Base-by-base conservation (phyloP, 2,888 invertebrate genomes). In the Amaurobius ferox region DNA sequence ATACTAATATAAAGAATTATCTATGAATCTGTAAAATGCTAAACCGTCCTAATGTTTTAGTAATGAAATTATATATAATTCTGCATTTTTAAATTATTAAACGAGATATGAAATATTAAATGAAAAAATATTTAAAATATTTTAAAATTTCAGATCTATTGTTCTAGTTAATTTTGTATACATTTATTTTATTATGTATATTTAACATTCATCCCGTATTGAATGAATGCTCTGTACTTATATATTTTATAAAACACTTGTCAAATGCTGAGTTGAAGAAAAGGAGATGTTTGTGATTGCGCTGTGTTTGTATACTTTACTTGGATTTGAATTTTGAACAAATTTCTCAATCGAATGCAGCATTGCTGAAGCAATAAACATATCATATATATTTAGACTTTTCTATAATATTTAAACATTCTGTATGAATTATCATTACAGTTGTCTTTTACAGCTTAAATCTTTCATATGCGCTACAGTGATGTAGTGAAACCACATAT, bases 341-440 rank as follows among this genome's bases (percentile, higher is more conserved):
- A 66, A 67, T 35, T 29, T 32, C 30, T 48, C 23, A 55, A 26
- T 30, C 7, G 13, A 29, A 77, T 23, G 67, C 67, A 67, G 67
- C 48, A 79, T 44, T 16, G 72, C 61, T 68, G 40, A 74, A 68
- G 55, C 70, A 66, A 76, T 30, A 67, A 76, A 76, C 48, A 76
- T 67, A 76, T 76, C 72, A 73, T 32, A 61, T n/a, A n/a, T 35
- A n/a, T 32, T 35, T 61, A 55, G 26, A 73, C 30, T 48, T 55
- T 30, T 26, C 16, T 81, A 30, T 70, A 16, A 44, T 76, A 62
- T 68, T 81, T 62, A 44, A 68, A 67, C 32, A 76, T 44, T 23
- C 32, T 76, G 48, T 68, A 32, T 68, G 44, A 81, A 68, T 73
- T 9, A 64, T 48, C n/a, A 55, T 72, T 26, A 35, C n/a, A 67